Conservation (phyloP, 2,888 invertebrate genomes). For the Plebejus argus region DNA sequence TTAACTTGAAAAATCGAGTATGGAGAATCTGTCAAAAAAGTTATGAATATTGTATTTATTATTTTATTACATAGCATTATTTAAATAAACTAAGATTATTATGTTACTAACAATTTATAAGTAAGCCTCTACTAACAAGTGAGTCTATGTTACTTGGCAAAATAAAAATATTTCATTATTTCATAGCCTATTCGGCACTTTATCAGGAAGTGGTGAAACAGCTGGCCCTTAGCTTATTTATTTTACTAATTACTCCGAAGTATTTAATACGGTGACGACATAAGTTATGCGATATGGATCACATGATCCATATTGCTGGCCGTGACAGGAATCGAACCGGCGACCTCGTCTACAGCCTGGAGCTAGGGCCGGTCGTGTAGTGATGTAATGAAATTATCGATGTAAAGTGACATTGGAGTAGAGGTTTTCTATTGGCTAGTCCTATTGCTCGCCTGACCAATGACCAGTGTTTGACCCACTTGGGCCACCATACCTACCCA, state of each 20-base stretch:
- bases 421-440: conserved; percentile 39
- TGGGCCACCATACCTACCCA: conserved; percentile 39
- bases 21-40: too few species aligned
- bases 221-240: too few species aligned
- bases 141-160: too few species aligned
- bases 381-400: conserved; percentile 16
- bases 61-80: too few species aligned
- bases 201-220: too few species aligned
- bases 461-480: conserved; percentile 39
- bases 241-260: background rate
- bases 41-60: too few species aligned
- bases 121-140: too few species aligned
- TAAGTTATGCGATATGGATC: conserved; percentile 9
- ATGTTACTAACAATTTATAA: too few species aligned
- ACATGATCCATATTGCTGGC: background rate
- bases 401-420: conserved; percentile 34
- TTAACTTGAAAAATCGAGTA: too few species aligned
- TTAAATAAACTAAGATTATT: too few species aligned
- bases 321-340: background rate
- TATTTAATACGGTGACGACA: background rate
- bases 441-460: conserved; percentile 37
- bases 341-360: conserved; percentile 19
- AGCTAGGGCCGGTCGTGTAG: background rate
- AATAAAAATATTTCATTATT: too few species aligned
- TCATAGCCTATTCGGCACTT: too few species aligned